Conservation (phyloP, 2,888 invertebrate genomes). For the Eilema sororculum region DNA sequence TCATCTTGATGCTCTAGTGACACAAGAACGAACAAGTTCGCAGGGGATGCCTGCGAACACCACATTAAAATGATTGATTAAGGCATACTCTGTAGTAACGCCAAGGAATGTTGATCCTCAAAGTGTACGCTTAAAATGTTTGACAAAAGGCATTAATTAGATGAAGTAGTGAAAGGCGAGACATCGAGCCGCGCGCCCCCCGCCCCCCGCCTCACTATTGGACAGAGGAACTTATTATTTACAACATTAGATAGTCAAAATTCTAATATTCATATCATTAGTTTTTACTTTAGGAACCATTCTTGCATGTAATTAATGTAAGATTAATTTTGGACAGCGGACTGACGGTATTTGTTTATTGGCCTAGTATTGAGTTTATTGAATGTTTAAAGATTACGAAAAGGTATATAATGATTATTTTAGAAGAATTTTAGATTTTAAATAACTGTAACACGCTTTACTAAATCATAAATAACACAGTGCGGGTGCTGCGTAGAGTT, state of each 20-base stretch:
- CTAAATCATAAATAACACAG: conserved; percentile 72
- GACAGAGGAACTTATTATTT: conserved; percentile 66
- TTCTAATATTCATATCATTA: conserved; percentile 86
- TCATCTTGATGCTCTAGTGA: conserved; percentile 69
- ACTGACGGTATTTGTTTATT: conserved; percentile 73
- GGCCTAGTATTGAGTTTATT: conserved; percentile 75
- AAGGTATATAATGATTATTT: conserved; percentile 56
- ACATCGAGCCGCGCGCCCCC: conserved; percentile 61
- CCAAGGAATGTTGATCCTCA: conserved; percentile 61
- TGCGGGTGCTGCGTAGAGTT: conserved; percentile 72
- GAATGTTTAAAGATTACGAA: conserved; percentile 60
- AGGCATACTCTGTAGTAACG: conserved; percentile 69
- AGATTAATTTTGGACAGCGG: conserved; percentile 70
- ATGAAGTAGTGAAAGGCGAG: conserved; percentile 57
- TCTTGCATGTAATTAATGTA: conserved; percentile 72
- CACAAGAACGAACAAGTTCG: conserved; percentile 63
- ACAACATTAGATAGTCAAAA: conserved; percentile 84
- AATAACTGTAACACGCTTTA: conserved; percentile 74
- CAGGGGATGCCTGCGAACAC: conserved; percentile 54
- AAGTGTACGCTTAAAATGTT: conserved; percentile 69
- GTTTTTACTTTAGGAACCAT: conserved; percentile 84
- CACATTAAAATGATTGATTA: conserved; percentile 63
- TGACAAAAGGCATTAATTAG: conserved; percentile 64
- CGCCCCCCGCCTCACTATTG: conserved; percentile 58
- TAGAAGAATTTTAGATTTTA: conserved; percentile 66